Conservation (phyloP, 37 sponge, comb jelly and placozoan species). For the Oopsacas minuta region DNA sequence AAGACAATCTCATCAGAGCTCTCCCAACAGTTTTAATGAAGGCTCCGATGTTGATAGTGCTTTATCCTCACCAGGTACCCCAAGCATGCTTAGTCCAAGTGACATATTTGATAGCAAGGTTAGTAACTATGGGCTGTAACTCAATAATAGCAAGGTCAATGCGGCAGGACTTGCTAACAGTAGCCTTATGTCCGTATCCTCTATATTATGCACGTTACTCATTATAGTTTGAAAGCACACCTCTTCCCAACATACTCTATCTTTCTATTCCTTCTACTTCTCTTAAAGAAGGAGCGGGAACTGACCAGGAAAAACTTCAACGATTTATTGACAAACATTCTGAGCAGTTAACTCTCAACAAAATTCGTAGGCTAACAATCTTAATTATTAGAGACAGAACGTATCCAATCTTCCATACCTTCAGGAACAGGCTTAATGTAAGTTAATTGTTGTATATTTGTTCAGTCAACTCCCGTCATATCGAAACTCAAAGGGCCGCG, state of each 20-base stretch:
- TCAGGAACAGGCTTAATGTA: slow-evolving; percentile 21
- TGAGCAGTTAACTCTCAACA: neutral
- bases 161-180: too few species aligned
- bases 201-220: too few species aligned
- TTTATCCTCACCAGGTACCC: neutral
- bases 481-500: too few species aligned
- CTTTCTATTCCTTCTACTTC: neutral
- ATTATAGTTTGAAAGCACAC: neutral
- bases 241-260: neutral
- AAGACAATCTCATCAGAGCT: neutral
- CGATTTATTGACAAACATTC: neutral
- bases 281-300: neutral
- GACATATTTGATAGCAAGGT: too few species aligned
- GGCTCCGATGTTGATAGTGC: neutral
- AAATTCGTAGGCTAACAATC: slow-evolving; percentile 24
- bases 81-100: slow-evolving; percentile 22
- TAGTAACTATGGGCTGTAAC: too few species aligned
- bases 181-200: too few species aligned
- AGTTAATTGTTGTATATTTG: too few species aligned
- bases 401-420: slow-evolving; percentile 30
- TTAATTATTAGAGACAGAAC: slow-evolving; percentile 4
- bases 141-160: too few species aligned
- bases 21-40: neutral
- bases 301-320: neutral
- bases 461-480: neutral